phyloP scores from a whole-genome alignment of 1,140 invertebrate genomes.

The Eubasilissa regina region DNA sequence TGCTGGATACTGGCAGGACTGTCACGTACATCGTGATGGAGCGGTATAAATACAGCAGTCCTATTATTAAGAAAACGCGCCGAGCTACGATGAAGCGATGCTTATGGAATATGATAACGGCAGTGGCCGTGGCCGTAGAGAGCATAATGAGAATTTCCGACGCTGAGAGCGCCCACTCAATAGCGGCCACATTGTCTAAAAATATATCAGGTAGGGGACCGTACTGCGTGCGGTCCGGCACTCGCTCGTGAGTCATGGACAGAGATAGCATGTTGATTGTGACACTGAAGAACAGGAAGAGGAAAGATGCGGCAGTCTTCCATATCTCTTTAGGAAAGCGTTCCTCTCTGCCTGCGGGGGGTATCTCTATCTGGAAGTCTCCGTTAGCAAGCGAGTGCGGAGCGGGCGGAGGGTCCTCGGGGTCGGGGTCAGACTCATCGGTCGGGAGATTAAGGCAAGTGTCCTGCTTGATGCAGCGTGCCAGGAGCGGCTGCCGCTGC shows the following conservation, averaged over 20 bases:
- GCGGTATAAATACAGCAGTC: slow-evolving; percentile 88
- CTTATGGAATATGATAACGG: slow-evolving; percentile 87
- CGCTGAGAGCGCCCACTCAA: slow-evolving; percentile 86
- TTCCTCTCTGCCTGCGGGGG: slow-evolving; percentile 66
- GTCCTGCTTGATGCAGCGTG: slow-evolving; percentile 66
- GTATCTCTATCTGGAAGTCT: slow-evolving; percentile 69
- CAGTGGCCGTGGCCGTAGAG: slow-evolving; percentile 80
- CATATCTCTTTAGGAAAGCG: slow-evolving; percentile 71
- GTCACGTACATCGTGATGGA: slow-evolving; percentile 93
- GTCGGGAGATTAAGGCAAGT: slow-evolving; percentile 62
- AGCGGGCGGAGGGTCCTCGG: slow-evolving; percentile 65
- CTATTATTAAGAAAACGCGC: slow-evolving; percentile 86
- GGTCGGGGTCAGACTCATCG: slow-evolving; percentile 70
- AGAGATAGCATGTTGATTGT: slow-evolving; percentile 77
- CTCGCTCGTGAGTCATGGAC: slow-evolving; percentile 87
- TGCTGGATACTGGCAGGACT: slow-evolving; percentile 86
- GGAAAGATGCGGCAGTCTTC: slow-evolving; percentile 70
- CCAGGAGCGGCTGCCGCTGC: slow-evolving; percentile 71
- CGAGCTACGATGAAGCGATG: slow-evolving; percentile 90
- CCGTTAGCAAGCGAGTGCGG: slow-evolving; percentile 63
- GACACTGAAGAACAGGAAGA: slow-evolving; percentile 68
- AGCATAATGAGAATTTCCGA: slow-evolving; percentile 91
- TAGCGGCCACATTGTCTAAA: slow-evolving; percentile 81
- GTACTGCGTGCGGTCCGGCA: slow-evolving; percentile 81
- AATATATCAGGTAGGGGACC: slow-evolving; percentile 86